Percentiles rank a stretch among this genome's conserved stretches.
These are phyloP conservation scores for Sapayoa aenigma DNA, from an alignment of 2,113 vertebrate species.

Conservation along the genomic window DNA sequence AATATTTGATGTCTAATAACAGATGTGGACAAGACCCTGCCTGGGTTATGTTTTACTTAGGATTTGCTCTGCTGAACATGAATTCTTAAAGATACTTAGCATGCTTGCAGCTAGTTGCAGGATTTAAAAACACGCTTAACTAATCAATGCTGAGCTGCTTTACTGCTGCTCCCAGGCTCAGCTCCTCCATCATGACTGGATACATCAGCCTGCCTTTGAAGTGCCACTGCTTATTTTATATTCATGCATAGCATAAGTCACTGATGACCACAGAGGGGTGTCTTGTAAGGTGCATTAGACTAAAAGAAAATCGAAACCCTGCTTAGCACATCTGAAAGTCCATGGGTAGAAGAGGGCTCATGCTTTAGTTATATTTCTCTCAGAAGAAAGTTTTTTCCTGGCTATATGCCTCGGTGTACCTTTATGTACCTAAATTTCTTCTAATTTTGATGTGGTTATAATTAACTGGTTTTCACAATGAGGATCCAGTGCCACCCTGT, in stretches of 20 bases:
- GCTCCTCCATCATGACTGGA: background rate
- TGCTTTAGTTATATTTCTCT: background rate
- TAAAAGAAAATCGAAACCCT: background rate
- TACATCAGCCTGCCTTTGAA: background rate
- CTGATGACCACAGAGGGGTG: background rate
- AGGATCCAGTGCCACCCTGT: slow-evolving; percentile 56
- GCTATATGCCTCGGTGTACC: background rate
- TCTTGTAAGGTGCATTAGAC: background rate
- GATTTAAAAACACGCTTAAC: background rate
- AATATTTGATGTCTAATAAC: background rate
- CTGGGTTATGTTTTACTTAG: background rate
- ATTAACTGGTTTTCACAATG: background rate
- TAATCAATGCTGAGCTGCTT: background rate
- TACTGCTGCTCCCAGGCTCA: background rate
- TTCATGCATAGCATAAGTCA: background rate
- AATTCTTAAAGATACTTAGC: background rate
- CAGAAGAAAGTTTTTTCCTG: background rate
- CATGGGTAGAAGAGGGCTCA: background rate
- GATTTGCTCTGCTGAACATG: background rate
- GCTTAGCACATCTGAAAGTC: background rate
- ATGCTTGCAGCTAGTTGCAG: background rate
- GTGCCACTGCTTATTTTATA: background rate
- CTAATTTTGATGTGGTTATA: background rate
- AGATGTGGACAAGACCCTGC: background rate
- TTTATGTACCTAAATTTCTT: too few species aligned